phyloP scores from a whole-genome alignment of 1,140 invertebrate species.

The Cydia fagiglandana region DNA sequence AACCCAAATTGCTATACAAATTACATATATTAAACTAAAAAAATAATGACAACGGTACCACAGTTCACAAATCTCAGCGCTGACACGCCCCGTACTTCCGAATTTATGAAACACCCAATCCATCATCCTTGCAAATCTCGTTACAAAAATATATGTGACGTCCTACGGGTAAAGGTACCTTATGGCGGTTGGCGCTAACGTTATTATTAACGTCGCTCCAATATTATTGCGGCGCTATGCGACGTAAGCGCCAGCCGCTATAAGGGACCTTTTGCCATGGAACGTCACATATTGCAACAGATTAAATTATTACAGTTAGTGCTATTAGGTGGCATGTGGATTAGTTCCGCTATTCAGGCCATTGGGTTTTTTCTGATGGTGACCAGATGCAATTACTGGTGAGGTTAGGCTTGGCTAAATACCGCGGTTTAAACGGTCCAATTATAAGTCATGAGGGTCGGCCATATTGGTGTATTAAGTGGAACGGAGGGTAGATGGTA shows the following conservation, averaged over 20 bases:
- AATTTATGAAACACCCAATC: conserved; percentile 7
- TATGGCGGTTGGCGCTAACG: too few species aligned
- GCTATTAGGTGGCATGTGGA: neutral
- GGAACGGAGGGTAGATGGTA: neutral
- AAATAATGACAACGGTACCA: neutral
- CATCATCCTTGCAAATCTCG: conserved; percentile 25
- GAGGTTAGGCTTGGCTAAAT: conserved; percentile 3
- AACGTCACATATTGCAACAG: conserved; percentile 25
- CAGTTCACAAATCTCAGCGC: neutral
- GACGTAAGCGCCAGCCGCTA: too few species aligned
- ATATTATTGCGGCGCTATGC: too few species aligned
- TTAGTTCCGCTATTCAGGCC: conserved; percentile 27
- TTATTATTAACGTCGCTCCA: too few species aligned
- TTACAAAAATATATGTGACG: conserved; percentile 17
- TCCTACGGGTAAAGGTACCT: too few species aligned
- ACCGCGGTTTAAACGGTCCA: conserved; percentile 11
- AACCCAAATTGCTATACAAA: neutral
- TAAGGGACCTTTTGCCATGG: too few species aligned
- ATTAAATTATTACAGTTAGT: conserved; percentile 25
- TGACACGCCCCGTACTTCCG: neutral
- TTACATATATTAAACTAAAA: neutral
- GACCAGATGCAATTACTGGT: neutral
- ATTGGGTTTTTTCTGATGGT: conserved; percentile 19
- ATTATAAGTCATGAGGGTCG: neutral
- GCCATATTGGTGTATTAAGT: neutral